Evolutionary conservation across 2,888 invertebrate species (phyloP).

Genomic region (Cerastis leucographa): DNA sequence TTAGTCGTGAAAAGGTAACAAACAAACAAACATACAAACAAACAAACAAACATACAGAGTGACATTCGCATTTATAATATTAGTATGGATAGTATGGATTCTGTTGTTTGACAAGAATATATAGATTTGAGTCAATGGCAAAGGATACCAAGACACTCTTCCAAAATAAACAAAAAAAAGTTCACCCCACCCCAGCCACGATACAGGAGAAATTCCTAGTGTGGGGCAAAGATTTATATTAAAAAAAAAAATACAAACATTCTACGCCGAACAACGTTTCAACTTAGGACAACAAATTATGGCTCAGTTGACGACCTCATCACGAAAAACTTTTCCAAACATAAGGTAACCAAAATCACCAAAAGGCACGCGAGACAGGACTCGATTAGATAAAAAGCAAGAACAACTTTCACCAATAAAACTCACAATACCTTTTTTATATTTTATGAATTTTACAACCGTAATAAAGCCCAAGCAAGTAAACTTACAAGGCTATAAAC

Average conservation of each 20-base stretch:
- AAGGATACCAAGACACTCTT: neutral
- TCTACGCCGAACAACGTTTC: neutral
- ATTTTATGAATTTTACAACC: slow-evolving; percentile 61
- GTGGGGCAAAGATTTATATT: too few relatives aligned
- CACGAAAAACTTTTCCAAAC: slow-evolving; percentile 7
- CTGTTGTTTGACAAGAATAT: neutral
- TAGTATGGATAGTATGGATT: too few relatives aligned
- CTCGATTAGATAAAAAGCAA: slow-evolving; percentile 53
- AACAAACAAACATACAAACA: too few relatives aligned
- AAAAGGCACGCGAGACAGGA: slow-evolving; percentile 30
- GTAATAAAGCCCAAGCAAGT: slow-evolving; percentile 56
- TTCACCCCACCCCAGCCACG: too few relatives aligned
- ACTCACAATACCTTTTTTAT: slow-evolving; percentile 48
- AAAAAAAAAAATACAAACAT: too few relatives aligned
- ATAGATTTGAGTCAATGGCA: neutral
- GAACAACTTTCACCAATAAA: slow-evolving; percentile 51
- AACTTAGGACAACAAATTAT: slow-evolving; percentile 1
- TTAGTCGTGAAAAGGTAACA: too few relatives aligned
- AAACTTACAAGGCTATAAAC: slow-evolving; percentile 52
- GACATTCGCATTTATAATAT: too few relatives aligned
- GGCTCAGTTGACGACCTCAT: neutral
- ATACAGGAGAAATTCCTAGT: too few relatives aligned
- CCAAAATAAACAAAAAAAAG: neutral
- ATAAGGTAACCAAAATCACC: slow-evolving; percentile 33
- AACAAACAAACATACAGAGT: too few relatives aligned